Evolutionary conservation across 2,113 vertebrate species (phyloP), one percentile per base, ranked within the genome.

Genomic region (Morone saxatilis): DNA sequence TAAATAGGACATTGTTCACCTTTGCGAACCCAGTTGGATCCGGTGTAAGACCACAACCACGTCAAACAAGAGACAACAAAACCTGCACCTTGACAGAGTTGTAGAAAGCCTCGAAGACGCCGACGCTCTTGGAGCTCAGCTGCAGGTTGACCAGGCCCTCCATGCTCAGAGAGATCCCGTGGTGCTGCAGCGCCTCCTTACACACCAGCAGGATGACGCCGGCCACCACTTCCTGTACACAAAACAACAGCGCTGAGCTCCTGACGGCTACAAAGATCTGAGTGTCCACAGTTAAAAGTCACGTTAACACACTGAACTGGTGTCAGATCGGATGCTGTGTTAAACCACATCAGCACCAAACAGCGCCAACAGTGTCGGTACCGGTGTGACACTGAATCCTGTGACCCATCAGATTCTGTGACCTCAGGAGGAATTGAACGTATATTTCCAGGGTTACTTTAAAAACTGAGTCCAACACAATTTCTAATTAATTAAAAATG

Each of bases 91-190:
- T 99, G 60, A 98, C 98, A 0, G 98, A 99, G 81, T 97, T 99
- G 94, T 98, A 99, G 94, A 99, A 99, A 13, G 98, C 98, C 89
- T 99, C 98, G 0, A 99, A 99, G 70, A 99, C 97, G 0, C 98
- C 98, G 62, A 99, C 98, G 0, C 98, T 99, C 93, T 99, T 99
- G 89, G 98, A 97, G 85, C 98, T 99, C 72, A 99, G 97, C 92
- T 99, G 98, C 45, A 99, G 95, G 88, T 97, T 99, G 3, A 99
- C 98, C 0, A 96, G 91, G 0, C 98, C 98, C 88, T 99, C 98
- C 97, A 99, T 98, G 22, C 92, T 97, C 81, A 99, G 88, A 0
- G 93, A 95, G 86, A 99, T 96, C 7, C 98, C 98, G 19, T 99
- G 98, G 83, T 99, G 98, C 69, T 98, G 98, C 57, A 98, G 90